Conservation (phyloP, 2,113 vertebrate genomes). For the Pithys albifrons region DNA sequence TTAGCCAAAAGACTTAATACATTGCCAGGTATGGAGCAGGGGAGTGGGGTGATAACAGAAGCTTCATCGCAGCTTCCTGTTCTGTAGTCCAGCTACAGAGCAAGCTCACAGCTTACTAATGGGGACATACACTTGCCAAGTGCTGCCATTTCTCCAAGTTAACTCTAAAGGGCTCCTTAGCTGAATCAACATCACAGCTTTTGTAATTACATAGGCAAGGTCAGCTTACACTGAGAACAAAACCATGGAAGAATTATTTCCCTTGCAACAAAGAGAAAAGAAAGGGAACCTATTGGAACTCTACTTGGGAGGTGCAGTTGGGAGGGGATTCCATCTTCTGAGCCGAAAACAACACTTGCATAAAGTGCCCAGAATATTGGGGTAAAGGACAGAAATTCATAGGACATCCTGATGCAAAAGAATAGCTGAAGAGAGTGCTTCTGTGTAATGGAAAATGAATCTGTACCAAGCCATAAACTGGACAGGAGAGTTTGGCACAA, state of each 20-base stretch:
- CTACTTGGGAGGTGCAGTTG: background rate
- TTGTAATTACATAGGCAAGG: background rate
- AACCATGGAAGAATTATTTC: background rate
- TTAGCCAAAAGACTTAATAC: background rate
- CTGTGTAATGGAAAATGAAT: background rate
- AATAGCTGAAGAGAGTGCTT: background rate
- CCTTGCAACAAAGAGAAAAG: background rate
- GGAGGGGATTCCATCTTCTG: background rate
- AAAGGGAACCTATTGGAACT: background rate
- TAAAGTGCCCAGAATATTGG: background rate
- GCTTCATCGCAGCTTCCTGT: background rate
- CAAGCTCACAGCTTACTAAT: background rate
- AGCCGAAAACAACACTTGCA: background rate
- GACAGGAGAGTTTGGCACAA: background rate
- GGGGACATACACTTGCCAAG: background rate
- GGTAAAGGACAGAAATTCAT: background rate
- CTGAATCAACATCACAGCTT: background rate
- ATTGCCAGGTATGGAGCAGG: rapidly evolving
- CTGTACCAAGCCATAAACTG: background rate
- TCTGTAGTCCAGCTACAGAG: background rate
- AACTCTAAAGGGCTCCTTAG: background rate
- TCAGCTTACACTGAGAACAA: background rate
- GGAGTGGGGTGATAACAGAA: rapidly evolving
- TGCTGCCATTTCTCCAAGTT: background rate
- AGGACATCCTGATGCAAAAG: background rate